Evolutionary conservation across 2,888 invertebrate species (phyloP).

Genomic region (Zonitis immaculata): DNA sequence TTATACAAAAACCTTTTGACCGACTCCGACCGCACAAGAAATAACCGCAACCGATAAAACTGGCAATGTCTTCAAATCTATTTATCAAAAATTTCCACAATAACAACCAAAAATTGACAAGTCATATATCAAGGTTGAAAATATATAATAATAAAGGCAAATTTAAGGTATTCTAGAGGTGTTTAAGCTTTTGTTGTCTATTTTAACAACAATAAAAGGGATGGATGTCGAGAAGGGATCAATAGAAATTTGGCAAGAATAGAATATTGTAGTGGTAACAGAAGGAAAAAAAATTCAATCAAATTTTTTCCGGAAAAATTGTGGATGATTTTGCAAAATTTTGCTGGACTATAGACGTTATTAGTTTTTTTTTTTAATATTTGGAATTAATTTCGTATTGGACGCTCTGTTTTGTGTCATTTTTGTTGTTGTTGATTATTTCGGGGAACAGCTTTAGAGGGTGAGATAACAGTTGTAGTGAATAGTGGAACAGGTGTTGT

Average conservation of each 20-base stretch:
- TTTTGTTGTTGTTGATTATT: background rate
- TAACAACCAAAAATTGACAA: conserved; percentile 4
- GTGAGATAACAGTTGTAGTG: background rate
- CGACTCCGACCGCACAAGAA: conserved; percentile 7
- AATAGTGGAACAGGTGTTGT: conserved; percentile 2
- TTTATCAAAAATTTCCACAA: conserved; percentile 4
- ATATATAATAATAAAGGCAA: conserved; percentile 9
- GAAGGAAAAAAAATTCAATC: too few species aligned
- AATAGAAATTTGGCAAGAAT: background rate
- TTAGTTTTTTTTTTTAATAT: too few species aligned
- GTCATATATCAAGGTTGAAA: conserved; percentile 7
- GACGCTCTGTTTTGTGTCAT: background rate
- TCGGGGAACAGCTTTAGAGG: too few species aligned
- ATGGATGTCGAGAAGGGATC: background rate
- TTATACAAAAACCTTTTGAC: too few species aligned
- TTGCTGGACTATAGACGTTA: too few species aligned
- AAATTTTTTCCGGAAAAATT: too few species aligned
- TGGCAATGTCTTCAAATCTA: conserved; percentile 7
- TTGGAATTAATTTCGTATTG: too few species aligned
- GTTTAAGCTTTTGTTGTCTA: conserved; percentile 1
- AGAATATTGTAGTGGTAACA: too few species aligned
- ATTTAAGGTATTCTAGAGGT: conserved; percentile 7
- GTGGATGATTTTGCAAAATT: too few species aligned
- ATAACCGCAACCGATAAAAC: conserved; percentile 3
- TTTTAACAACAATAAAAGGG: background rate